Base-by-base conservation (phyloP, 2,888 invertebrate species). In the Spisula solida region DNA sequence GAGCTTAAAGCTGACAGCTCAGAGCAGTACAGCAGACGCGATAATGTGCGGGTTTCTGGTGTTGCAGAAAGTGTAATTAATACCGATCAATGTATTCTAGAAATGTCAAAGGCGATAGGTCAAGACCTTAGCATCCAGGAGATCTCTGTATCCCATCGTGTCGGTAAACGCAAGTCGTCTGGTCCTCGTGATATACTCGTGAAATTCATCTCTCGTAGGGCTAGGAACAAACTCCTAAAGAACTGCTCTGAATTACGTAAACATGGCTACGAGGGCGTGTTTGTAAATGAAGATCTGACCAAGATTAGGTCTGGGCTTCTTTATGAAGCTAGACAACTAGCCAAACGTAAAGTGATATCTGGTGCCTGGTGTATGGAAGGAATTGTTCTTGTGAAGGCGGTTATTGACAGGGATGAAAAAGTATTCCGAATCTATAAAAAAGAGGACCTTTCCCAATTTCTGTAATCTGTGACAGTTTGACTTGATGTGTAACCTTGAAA, bases 21-120 rank as follows among this genome's bases (percentile, higher is more conserved):
- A 0, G 78, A 78, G 20, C 78, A 78, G 31, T 78, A 78, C 41
- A 78, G 78, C 20, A 31, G 78, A 18, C 78, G 78, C 2, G 78
- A 78, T 20, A 78, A 34, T 34, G 8, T 78, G 6, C 5, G 78
- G 4, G 34, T 78, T 5, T 78, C 78, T 34, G 78, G 78, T 4
- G 41, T 78, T 10, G 5, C 1, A 0, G 78, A 78, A 34, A 16
- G 34, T 8, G 5, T 41, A 5, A 41, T 8, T 8, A 41, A 41
- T 41, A 41, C 41, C 41, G 41, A 41, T 8, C 2, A 41, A 41
- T 41, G 8, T 41, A 41, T 41, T 8, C 41, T 41, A 8, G 41
- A 8, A 5, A 41, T 41, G 41, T 2, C 41, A 5, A 41, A 41
- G 8, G 41, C 41, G 1, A 55, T 55, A 18, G 55, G 55, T 20